phyloP scores from a whole-genome alignment of 2,797 vertebrate species.

The Mastacembelus armatus region DNA sequence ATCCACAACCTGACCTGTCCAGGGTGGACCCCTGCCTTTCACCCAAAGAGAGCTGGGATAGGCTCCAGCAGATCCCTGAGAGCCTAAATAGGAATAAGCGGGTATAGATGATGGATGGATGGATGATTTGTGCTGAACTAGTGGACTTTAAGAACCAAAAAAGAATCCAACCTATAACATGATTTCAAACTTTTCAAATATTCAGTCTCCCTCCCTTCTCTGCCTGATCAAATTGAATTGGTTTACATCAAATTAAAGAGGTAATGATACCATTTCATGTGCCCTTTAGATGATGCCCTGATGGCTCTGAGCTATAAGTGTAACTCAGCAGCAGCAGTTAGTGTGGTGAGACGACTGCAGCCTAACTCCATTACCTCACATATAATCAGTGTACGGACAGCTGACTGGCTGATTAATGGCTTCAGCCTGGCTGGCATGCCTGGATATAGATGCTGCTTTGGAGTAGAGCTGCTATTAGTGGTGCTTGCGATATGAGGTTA shows the following conservation, averaged over 20 bases:
- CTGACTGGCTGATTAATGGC: conserved; percentile 77
- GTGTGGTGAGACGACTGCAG: conserved; percentile 62
- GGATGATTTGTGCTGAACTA: no score
- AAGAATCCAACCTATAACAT: neutral
- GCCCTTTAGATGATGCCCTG: conserved; percentile 14
- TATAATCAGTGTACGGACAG: conserved; percentile 75
- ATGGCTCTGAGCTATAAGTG: conserved; percentile 47
- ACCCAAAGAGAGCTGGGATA: no score
- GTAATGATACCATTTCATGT: conserved; percentile 24
- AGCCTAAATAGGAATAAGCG: no score
- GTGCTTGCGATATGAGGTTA: conserved; percentile 68
- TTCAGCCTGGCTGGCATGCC: conserved; percentile 57
- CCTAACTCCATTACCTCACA: conserved; percentile 71
- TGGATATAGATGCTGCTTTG: conserved; percentile 70
- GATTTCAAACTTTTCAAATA: neutral
- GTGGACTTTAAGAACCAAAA: neutral
- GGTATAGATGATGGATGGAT: no score
- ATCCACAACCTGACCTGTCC: no score
- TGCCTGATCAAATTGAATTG: neutral
- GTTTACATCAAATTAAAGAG: conserved; percentile 14
- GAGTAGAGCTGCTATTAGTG: conserved; percentile 77
- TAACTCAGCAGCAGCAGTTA: conserved; percentile 39
- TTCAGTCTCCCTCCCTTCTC: neutral
- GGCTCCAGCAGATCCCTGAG: no score
- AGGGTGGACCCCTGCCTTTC: no score